Percentiles rank a stretch among this genome's conserved stretches.
phyloP scores from a whole-genome alignment of 2,113 vertebrate genomes.

The Lamprotornis superbus region DNA sequence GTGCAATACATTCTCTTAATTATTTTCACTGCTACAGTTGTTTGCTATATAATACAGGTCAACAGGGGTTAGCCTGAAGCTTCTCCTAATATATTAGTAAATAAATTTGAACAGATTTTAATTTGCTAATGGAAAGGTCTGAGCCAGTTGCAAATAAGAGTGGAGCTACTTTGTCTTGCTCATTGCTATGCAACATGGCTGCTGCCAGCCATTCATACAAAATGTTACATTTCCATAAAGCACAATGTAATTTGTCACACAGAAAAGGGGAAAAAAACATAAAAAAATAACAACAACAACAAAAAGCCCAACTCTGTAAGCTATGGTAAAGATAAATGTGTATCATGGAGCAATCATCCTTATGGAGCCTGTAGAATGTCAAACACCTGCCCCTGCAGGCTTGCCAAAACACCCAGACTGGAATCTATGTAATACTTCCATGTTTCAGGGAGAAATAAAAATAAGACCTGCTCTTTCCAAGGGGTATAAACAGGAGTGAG shows the following conservation, averaged over 20 bases:
- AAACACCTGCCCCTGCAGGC: slow-evolving; percentile 64
- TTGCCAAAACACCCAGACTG: slow-evolving; percentile 55
- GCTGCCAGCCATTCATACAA: slow-evolving; percentile 76
- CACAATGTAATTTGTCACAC: slow-evolving; percentile 77
- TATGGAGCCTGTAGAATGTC: slow-evolving; percentile 18
- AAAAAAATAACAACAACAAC: neutral
- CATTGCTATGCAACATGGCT: slow-evolving; percentile 76
- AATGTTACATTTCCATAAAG: slow-evolving; percentile 87
- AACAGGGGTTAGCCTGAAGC: slow-evolving; percentile 71
- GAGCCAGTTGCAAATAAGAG: slow-evolving; percentile 75
- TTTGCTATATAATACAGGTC: slow-evolving; percentile 78
- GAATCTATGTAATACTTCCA: neutral
- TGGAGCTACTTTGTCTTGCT: slow-evolving; percentile 74
- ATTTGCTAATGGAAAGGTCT: slow-evolving; percentile 82
- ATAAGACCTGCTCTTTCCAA: neutral
- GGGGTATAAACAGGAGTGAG: neutral
- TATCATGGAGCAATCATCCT: slow-evolving; percentile 56
- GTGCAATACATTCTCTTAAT: slow-evolving; percentile 76
- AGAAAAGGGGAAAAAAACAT: neutral
- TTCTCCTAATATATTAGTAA: slow-evolving; percentile 84
- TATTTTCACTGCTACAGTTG: slow-evolving; percentile 78
- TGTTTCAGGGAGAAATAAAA: neutral
- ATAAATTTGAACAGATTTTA: slow-evolving; percentile 86
- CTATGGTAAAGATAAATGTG: slow-evolving; percentile 71
- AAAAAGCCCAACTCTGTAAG: slow-evolving; percentile 44